phyloP scores from a whole-genome alignment of 2,797 vertebrate species.

The Paedocypris micromegethes region DNA sequence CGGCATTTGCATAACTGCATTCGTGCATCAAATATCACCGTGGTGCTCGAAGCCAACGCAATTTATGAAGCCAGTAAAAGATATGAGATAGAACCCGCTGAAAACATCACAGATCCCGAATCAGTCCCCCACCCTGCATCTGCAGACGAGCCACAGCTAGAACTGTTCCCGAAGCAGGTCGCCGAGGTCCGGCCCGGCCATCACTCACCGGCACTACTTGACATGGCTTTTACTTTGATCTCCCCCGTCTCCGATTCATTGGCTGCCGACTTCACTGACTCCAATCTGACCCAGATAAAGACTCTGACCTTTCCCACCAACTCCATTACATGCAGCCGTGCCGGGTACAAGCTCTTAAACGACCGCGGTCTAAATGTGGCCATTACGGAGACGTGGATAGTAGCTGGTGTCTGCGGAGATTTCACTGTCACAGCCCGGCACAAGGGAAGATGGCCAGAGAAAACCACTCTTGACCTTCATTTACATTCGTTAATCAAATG shows the following conservation, averaged over 20 bases:
- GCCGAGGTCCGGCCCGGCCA: constrained; percentile 7
- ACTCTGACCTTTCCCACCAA: constrained; percentile 45
- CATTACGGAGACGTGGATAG: constrained; percentile 43
- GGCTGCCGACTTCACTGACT: constrained; percentile 45
- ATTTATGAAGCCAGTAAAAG: too few relatives aligned
- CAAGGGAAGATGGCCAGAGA: constrained; percentile 39
- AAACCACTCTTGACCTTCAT: constrained; percentile 46
- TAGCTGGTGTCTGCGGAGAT: constrained; percentile 37
- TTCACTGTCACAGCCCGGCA: constrained; percentile 30
- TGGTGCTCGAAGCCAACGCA: too few relatives aligned
- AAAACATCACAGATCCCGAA: constrained; percentile 10
- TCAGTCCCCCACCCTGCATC: constrained; percentile 3
- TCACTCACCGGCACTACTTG: constrained; percentile 32
- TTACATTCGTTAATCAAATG: constrained; percentile 50
- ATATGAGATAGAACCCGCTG: background rate
- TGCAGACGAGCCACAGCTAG: constrained; percentile 5
- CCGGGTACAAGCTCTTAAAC: constrained; percentile 47
- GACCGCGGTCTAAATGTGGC: constrained; percentile 36
- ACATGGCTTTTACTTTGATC: constrained; percentile 47
- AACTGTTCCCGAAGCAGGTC: constrained; percentile 1
- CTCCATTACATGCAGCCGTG: constrained; percentile 44
- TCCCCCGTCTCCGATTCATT: constrained; percentile 42
- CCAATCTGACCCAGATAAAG: constrained; percentile 49
- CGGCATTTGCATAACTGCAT: too few relatives aligned
- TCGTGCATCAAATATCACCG: too few relatives aligned